Conservation (phyloP, 2,113 vertebrate species). For the Parus major region DNA sequence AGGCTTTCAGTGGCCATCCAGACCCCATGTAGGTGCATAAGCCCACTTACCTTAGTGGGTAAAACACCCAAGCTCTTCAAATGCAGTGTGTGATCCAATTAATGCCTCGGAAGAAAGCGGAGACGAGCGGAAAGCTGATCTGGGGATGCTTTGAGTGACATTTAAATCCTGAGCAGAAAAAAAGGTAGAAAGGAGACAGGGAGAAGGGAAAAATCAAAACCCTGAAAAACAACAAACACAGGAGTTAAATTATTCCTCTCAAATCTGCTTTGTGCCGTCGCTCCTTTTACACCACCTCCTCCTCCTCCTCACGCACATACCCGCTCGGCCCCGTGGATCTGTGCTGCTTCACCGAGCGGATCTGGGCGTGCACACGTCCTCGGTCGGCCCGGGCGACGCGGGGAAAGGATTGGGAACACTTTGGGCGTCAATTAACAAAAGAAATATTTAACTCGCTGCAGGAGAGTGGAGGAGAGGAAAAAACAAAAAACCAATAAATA, state of each 20-base stretch:
- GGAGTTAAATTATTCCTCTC: constrained; percentile 41
- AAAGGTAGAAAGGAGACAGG: not conserved
- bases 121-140: constrained; percentile 8
- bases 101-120: not conserved
- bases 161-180: constrained; percentile 49
- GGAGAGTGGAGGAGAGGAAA: not conserved
- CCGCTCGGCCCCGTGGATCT: constrained; percentile 39
- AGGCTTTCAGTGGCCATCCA: not conserved
- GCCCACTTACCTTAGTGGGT: constrained; percentile 54
- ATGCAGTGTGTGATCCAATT: constrained; percentile 14
- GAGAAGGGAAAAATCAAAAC: not conserved
- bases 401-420: not conserved
- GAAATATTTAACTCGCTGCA: constrained; percentile 31
- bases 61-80: constrained; percentile 8
- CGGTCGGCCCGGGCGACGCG: constrained; percentile 7
- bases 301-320: constrained; percentile 25
- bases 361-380: constrained; percentile 42
- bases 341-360: constrained; percentile 31
- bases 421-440: constrained; percentile 33
- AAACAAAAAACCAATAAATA: not conserved
- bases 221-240: not conserved
- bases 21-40: not conserved
- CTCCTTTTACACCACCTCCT: constrained; percentile 27
- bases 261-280: constrained; percentile 20
- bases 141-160: constrained; percentile 32